Conservation (phyloP, 2,113 vertebrate species). For the Gallinago paraguaiae region DNA sequence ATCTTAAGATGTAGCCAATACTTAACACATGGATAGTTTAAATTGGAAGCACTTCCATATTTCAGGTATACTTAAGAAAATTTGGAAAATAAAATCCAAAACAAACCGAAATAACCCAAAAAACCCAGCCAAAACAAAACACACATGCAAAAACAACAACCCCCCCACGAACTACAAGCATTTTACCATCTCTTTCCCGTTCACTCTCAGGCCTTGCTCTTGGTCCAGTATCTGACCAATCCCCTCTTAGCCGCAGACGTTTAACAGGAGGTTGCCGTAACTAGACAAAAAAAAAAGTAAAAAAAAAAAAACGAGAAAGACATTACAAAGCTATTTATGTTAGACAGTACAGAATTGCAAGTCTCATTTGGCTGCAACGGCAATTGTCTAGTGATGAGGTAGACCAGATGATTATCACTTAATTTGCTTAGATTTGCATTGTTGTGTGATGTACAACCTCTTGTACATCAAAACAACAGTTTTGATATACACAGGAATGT, state of each 20-base stretch:
- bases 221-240: conserved; percentile 98
- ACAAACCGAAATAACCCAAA: neutral
- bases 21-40: neutral
- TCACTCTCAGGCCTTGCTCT: conserved; percentile 97
- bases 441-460: neutral
- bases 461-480: neutral
- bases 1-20: neutral
- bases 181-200: conserved; percentile 92
- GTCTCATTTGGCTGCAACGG: neutral
- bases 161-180: neutral
- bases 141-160: neutral
- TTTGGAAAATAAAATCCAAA: neutral
- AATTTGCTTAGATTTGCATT: neutral
- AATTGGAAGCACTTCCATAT: neutral
- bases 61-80: neutral
- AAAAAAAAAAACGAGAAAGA: neutral
- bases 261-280: conserved; percentile 95
- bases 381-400: neutral
- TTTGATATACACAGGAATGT: neutral
- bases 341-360: neutral
- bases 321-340: neutral
- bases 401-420: neutral
- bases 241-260: conserved; percentile 91
- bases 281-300: conserved; percentile 62
- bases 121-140: neutral